Base-by-base conservation (phyloP, 1,140 invertebrate species). In the Capitella teleta region DNA sequence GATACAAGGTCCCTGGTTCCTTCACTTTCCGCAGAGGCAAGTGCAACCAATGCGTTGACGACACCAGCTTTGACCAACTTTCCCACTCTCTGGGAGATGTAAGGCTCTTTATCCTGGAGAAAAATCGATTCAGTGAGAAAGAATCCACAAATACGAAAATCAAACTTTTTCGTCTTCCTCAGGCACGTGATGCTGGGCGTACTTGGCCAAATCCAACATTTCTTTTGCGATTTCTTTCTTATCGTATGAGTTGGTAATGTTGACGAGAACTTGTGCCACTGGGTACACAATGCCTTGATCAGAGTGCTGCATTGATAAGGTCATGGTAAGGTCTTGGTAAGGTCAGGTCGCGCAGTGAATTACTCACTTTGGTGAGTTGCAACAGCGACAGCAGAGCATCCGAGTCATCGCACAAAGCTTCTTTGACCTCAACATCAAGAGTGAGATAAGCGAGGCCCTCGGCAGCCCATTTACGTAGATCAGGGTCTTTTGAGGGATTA, bases 141-240 rank as follows among this genome's bases (percentile, higher is more conserved):
- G 4, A 43, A 46, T 12, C 10, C 5, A 10, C 23, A 45, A 43
- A 14, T 49, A n/a, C 18, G 16, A 5, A 44, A 16, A 19, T 18
- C 23, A 16, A 26, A 70, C 71, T 63, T 70, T 67, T 26, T 60
- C 49, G 74, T 97, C 91, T 60, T 95, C 87, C 72, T 98, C 89
- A 4, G 96, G 96, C 57, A 99, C 86, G 72, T 98, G 95, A 68
- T 98, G 94, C 71, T 99, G 98, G 1, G 96, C 88, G 74, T 97
- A 99, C 71, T 98, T 96, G 0, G 96, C 96, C 47, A 99, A 71
- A 72, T 98, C 92, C 4, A 97, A 59, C 84, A 99, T 84, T 76
- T 99, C 96, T 4, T 94, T 93, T 57, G 93, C 79, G 0, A 98
- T 73, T 72, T 99, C 94, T 70, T 96, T 88, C 70, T 96, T 97